These are phyloP conservation scores for Macroteleia sp. DNA, from an alignment of 2,888 invertebrate species.

Conservation along the genomic window DNA sequence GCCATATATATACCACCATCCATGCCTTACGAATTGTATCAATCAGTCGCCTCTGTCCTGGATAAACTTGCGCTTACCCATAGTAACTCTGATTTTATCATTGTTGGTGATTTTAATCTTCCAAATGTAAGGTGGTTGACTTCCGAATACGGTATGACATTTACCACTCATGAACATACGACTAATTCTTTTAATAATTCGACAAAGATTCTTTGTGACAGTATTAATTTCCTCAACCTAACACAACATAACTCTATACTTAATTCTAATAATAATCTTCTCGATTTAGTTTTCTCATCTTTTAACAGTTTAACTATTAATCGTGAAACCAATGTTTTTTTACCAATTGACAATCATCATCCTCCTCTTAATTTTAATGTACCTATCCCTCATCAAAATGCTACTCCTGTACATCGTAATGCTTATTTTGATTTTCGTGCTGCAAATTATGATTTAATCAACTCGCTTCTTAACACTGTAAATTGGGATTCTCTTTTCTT, in stretches of 20 bases:
- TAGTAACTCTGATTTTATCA: background rate
- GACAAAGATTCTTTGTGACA: background rate
- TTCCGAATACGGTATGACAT: background rate
- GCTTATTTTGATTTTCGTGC: background rate
- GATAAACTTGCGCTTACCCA: background rate
- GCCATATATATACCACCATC: background rate
- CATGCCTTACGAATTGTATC: background rate
- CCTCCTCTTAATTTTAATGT: background rate
- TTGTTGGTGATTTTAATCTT: background rate
- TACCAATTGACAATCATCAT: background rate
- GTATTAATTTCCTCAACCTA: background rate
- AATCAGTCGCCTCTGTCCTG: background rate
- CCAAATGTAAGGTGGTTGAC: background rate
- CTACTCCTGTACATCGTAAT: background rate
- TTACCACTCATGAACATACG: background rate
- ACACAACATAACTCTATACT: background rate
- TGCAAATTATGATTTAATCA: conserved; percentile 9
- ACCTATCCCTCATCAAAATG: background rate
- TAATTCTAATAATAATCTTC: background rate
- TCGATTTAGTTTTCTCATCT: background rate
- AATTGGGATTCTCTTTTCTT: background rate
- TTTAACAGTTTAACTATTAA: background rate
- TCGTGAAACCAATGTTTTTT: background rate
- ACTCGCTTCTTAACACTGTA: background rate
- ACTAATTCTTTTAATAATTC: background rate